phyloP scores from a whole-genome alignment of 2,797 vertebrate genomes.

The Sarcophilus harrisii region DNA sequence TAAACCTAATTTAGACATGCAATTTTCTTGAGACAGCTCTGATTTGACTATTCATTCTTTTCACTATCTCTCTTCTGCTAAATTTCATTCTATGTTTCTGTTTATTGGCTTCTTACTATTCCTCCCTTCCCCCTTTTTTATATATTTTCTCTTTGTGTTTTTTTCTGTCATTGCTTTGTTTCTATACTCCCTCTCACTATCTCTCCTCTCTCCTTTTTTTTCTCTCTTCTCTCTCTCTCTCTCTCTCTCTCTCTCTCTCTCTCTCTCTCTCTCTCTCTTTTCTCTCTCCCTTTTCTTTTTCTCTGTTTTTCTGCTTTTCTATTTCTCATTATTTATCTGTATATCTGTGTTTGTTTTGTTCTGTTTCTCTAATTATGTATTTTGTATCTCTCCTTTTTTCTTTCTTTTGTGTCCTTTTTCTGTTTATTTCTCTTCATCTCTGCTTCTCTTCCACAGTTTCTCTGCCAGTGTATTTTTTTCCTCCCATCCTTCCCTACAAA shows the following conservation, averaged over 20 bases:
- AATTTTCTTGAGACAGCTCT: background rate
- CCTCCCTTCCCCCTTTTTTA: background rate
- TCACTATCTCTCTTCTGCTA: background rate
- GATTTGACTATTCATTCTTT: background rate
- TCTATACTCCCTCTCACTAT: no score
- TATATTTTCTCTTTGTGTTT: background rate
- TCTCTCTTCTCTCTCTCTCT: background rate
- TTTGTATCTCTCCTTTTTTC: background rate
- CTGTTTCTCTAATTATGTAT: background rate
- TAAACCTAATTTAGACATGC: no score
- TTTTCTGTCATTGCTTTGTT: background rate
- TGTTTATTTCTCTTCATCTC: background rate
- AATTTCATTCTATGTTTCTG: background rate
- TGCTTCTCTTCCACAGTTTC: background rate
- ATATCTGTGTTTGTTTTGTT: background rate
- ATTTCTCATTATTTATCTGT: background rate
- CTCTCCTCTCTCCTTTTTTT: background rate
- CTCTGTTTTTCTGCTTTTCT: background rate
- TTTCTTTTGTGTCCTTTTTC: background rate
- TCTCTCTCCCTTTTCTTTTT: background rate
- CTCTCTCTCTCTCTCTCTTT: background rate
- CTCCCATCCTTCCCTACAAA: background rate
- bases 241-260: background rate
- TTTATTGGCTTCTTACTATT: background rate
- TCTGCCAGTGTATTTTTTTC: background rate